These are phyloP conservation scores for Cecropterus lyciades DNA, from an alignment of 1,140 invertebrate species.

Conservation along the genomic window DNA sequence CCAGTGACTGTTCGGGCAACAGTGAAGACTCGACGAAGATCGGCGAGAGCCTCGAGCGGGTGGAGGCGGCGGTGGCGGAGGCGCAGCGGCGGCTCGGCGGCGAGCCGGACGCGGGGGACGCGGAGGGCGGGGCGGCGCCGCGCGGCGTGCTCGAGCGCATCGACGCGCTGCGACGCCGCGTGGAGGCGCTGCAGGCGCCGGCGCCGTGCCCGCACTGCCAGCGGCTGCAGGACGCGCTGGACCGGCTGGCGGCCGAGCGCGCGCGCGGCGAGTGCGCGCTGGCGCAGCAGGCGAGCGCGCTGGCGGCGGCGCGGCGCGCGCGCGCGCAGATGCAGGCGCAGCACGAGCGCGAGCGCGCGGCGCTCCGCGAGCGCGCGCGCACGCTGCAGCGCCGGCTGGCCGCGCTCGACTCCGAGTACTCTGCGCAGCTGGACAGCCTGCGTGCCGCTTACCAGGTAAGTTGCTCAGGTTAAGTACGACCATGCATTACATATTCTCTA, in stretches of 20 bases:
- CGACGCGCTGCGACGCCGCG: conserved; percentile 73
- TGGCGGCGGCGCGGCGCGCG: conserved; percentile 70
- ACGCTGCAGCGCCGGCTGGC: conserved; percentile 88
- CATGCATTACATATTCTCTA: background rate
- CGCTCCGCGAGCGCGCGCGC: conserved; percentile 86
- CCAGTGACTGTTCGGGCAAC: conserved; percentile 82
- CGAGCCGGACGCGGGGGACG: conserved; percentile 40
- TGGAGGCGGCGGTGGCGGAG: conserved; percentile 73
- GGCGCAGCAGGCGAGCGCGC: conserved; percentile 70
- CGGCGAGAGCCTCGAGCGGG: conserved; percentile 78
- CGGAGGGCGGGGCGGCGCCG: background rate
- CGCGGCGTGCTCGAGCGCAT: conserved; percentile 58
- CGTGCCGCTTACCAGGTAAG: conserved; percentile 87
- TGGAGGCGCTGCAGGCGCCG: conserved; percentile 74
- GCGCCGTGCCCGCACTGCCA: conserved; percentile 86
- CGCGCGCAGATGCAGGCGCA: conserved; percentile 66
- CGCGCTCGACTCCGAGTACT: conserved; percentile 90
- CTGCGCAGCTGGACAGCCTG: conserved; percentile 90
- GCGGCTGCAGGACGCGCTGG: conserved; percentile 84
- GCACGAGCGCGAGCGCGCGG: conserved; percentile 77
- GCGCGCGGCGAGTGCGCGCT: conserved; percentile 65
- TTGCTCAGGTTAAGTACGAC: background rate
- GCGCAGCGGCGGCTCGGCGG: conserved; percentile 66
- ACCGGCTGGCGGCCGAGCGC: conserved; percentile 69
- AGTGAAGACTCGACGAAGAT: conserved; percentile 84